Evolutionary conservation across 2,888 invertebrate species (phyloP), one percentile per base, ranked within the genome.

Genomic region (Drosophila anomalata): DNA sequence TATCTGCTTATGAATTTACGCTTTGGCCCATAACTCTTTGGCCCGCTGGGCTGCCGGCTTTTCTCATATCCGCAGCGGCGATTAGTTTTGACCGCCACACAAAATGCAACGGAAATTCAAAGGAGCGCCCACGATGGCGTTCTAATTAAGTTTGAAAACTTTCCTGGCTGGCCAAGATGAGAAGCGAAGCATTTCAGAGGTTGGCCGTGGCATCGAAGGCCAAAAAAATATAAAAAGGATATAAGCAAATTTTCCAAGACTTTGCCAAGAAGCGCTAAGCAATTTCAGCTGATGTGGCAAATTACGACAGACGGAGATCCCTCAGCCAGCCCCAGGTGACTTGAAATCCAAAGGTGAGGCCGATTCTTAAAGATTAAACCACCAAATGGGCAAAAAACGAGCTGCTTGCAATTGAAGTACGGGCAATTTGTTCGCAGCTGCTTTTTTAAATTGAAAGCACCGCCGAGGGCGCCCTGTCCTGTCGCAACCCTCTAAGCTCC

Each of bases 61-160:
- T 86, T 89, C 81, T 90, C 88, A 90, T 90, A 90, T 90, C 90
- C 90, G 90, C 36, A 59, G 36, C 61, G 71, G 61, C 80, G 82
- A 85, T 82, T 82, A 82, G 79, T 72, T 78, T 81, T 72, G 47
- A 69, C 71, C 79, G 60, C 47, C 4, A 26, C 61, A 66, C 55
- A 73, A 70, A 77, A 58, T 82, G 87, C 79, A 87, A 61, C 83
- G 85, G 87, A 82, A 77, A 77, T 87, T 81, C 73, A 74, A 85
- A 86, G 75, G 55, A 65, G 54, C 62, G 11, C 42, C 50, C 51
- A 24, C 22, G 57, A 46, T 47, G 50, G 26, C 36, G 65, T 55
- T 63, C 70, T 86, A 87, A 83, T 83, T 87, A 65, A 56, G 84
- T 81, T 74, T 75, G 65, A 39, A 68, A 84, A 83, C 71, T 82